Evolutionary conservation across 2,888 invertebrate genomes (phyloP).

Genomic region (Sthenelais limicola): DNA sequence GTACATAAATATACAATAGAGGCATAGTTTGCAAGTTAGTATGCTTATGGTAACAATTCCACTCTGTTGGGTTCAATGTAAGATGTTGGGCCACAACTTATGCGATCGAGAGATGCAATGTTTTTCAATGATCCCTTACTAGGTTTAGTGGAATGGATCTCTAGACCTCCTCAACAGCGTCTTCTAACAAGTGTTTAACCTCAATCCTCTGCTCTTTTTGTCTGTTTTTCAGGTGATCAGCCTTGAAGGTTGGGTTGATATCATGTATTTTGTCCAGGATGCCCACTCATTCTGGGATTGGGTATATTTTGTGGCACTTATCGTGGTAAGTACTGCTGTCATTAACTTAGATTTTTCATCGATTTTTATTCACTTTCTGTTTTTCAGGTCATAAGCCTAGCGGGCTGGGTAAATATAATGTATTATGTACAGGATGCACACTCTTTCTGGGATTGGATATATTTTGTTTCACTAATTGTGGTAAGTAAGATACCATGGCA

Average conservation of each 20-base stretch:
- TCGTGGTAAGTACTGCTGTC: conserved; percentile 85
- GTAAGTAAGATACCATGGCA: conserved; percentile 77
- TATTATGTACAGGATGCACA: conserved; percentile 99
- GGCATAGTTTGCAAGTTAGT: too few species aligned
- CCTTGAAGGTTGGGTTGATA: conserved; percentile 99
- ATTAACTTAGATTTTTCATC: conserved; percentile 11
- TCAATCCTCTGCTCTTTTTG: conserved; percentile 36
- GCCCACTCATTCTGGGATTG: conserved; percentile 99
- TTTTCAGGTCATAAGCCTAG: conserved; percentile 94
- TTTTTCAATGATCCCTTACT: conserved; percentile 28
- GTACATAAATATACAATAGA: too few species aligned
- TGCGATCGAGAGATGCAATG: conserved; percentile 29
- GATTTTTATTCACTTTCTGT: conserved; percentile 44
- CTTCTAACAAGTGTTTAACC: conserved; percentile 25
- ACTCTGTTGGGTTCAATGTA: too few species aligned
- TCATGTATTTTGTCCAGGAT: conserved; percentile 99
- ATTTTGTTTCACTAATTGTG: conserved; percentile 98
- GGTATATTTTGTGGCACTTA: conserved; percentile 98
- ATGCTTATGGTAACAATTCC: too few species aligned
- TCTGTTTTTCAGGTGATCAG: conserved; percentile 89
- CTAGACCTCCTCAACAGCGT: conserved; percentile 11
- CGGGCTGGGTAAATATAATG: conserved; percentile 99
- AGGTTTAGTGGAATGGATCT: conserved; percentile 37
- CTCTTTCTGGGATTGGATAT: conserved; percentile 99
- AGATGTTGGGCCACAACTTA: conserved; percentile 30